Evolutionary conservation across 2,888 invertebrate species (phyloP).

Genomic region (Cephus runcator): DNA sequence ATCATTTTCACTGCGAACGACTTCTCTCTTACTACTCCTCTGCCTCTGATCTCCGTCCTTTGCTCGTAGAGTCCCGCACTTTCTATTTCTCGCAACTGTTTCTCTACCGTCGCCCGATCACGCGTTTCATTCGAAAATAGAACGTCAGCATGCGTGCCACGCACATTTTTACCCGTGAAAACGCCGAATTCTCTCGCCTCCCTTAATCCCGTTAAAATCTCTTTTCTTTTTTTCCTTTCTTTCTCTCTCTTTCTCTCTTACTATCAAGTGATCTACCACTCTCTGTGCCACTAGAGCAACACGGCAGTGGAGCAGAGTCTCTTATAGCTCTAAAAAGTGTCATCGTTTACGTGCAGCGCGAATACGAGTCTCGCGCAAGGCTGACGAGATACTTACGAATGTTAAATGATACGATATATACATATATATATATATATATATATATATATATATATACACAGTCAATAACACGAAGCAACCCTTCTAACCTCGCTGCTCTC

Average conservation of each 20-base stretch:
- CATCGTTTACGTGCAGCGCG: not conserved
- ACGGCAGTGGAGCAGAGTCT: not conserved
- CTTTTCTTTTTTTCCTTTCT: conserved; percentile 23
- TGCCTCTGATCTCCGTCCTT: conserved; percentile 14
- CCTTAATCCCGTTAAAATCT: conserved; percentile 1
- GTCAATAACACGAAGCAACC: not conserved
- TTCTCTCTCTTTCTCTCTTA: not conserved
- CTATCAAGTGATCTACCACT: not conserved
- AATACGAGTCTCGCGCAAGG: not conserved
- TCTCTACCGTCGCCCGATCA: conserved; percentile 45
- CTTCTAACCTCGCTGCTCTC: not conserved
- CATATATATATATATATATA: too few relatives aligned
- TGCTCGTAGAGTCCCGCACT: conserved; percentile 7
- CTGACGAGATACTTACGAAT: not conserved
- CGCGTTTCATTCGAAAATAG: conserved; percentile 59
- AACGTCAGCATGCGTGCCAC: conserved; percentile 54
- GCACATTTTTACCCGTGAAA: conserved; percentile 56
- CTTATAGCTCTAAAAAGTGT: not conserved
- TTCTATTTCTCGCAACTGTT: conserved; percentile 16
- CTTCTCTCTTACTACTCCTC: conserved; percentile 9
- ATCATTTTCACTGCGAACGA: not conserved
- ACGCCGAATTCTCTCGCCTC: conserved; percentile 45
- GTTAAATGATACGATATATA: not conserved
- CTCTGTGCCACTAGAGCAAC: not conserved
- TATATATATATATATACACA: not conserved